Conservation (phyloP, 2,797 vertebrate species). For the Sylvilagus floridanus region DNA sequence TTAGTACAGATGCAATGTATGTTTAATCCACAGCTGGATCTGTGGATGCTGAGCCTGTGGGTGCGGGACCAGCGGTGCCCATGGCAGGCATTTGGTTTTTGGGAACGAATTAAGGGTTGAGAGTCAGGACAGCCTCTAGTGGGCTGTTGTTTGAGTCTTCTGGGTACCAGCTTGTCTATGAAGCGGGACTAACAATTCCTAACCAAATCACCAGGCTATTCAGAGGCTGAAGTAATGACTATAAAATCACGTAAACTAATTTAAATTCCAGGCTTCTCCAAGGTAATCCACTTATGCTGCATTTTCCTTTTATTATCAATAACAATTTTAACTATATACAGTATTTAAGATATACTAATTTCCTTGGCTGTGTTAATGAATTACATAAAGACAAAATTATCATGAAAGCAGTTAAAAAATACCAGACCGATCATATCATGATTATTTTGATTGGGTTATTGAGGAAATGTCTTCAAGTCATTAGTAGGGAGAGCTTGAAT, state of each 20-base stretch:
- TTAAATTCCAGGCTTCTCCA: not conserved
- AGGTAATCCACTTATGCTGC: not conserved
- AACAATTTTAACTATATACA: not conserved
- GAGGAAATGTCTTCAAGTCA: not conserved
- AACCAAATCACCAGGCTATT: not conserved
- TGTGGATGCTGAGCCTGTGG: not conserved
- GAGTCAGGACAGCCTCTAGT: not conserved
- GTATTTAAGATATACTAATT: not conserved
- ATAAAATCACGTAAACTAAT: not conserved
- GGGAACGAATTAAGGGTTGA: not conserved
- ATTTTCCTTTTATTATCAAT: conserved; percentile 21
- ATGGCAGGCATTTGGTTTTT: not conserved
- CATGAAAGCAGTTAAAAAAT: not conserved
- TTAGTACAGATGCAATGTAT: not conserved
- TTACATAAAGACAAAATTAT: not conserved
- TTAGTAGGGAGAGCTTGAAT: not conserved
- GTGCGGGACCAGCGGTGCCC: not conserved
- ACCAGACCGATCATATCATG: no score
- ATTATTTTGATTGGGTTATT: not conserved
- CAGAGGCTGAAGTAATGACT: not conserved
- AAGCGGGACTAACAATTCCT: not conserved
- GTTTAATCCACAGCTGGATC: not conserved
- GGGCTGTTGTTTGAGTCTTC: not conserved
- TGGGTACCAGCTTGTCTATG: not conserved
- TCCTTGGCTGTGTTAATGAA: not conserved